Percentiles rank a stretch among this genome's conserved stretches.
Evolutionary conservation across 2,797 vertebrate species (phyloP).

Genomic region (Oreochromis grahami): DNA sequence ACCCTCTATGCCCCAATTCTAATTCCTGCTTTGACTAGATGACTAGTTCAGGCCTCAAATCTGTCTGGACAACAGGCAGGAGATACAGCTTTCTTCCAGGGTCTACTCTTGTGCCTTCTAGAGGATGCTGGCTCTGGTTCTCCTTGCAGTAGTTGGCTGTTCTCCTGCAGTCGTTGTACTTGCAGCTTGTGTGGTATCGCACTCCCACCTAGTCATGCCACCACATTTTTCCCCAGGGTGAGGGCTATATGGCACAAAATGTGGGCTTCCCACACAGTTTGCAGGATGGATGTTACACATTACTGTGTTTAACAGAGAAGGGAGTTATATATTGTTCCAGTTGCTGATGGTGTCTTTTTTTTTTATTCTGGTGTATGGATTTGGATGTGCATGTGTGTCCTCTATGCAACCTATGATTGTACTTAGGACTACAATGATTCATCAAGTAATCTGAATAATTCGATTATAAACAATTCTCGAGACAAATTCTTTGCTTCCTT

Average conservation of each 20-base stretch:
- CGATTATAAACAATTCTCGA: not conserved
- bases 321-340: not conserved
- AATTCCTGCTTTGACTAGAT: no score
- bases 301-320: not conserved
- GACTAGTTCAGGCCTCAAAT: no score
- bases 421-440: not conserved
- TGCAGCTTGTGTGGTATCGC: no score
- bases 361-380: not conserved
- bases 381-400: not conserved
- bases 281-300: not conserved
- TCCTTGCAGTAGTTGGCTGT: no score
- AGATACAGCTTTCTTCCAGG: no score
- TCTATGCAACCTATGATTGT: not conserved
- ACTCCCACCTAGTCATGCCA: no score
- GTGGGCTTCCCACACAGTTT: not conserved
- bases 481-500: not conserved
- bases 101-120: no score
- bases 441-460: not conserved
- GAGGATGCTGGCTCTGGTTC: no score
- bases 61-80: no score
- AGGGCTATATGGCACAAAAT: not conserved
- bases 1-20: no score
- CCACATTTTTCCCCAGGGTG: no score
- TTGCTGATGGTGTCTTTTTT: not conserved
- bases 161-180: no score